A percentile compares a stretch with the other conserved stretches of the same genome.
Evolutionary conservation across 2,113 vertebrate species (phyloP).

Genomic region (Sapayoa aenigma): DNA sequence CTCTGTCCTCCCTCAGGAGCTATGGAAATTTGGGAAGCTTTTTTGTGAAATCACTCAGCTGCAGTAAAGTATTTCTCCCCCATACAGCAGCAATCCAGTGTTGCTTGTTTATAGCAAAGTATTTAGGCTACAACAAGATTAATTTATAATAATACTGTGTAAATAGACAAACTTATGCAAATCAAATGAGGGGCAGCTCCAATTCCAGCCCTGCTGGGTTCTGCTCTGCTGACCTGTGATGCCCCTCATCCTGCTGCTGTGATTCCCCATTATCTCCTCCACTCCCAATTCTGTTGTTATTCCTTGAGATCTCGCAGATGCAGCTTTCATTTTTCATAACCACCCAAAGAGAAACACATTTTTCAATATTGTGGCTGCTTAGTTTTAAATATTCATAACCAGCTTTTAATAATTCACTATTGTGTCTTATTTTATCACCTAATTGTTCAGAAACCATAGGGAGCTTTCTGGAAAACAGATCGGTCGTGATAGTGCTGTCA

Average conservation of each 20-base stretch:
- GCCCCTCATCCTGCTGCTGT: not conserved
- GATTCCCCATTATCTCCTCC: not conserved
- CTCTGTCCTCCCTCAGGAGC: not conserved
- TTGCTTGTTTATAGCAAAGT: not conserved
- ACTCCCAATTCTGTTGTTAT: not conserved
- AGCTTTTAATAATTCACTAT: conserved; percentile 52
- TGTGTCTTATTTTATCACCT: conserved; percentile 28
- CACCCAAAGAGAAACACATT: not conserved
- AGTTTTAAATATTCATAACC: conserved; percentile 39
- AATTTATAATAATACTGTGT: not conserved
- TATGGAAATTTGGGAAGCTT: accelerated
- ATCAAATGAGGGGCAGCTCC: not conserved
- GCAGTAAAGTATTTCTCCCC: not conserved
- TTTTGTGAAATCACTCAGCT: not conserved
- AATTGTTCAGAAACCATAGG: not conserved
- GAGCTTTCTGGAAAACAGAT: not conserved
- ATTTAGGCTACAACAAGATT: not conserved
- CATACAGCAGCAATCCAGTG: not conserved
- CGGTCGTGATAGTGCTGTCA: not conserved
- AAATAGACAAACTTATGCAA: not conserved
- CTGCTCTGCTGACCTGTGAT: not conserved
- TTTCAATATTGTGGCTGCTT: not conserved
- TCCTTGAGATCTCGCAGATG: not conserved
- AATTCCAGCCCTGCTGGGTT: not conserved
- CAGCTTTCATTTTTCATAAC: not conserved